Base-by-base conservation (phyloP, 2,797 vertebrate genomes). In the Urosaurus nigricauda region DNA sequence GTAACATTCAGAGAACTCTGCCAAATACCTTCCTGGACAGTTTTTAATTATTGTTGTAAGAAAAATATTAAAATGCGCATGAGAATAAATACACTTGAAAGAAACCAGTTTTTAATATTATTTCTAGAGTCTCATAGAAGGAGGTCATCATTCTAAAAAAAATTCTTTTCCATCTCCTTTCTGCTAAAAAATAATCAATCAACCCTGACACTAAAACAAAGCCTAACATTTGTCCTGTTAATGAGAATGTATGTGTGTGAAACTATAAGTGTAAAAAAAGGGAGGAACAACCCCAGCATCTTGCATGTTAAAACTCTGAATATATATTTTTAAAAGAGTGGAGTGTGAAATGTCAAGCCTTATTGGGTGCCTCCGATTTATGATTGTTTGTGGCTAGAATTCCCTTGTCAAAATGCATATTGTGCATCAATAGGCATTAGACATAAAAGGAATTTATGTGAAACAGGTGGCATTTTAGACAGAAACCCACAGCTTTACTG, bases 401-500 rank as follows among this genome's bases (percentile, higher is more conserved):
- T 88, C 79, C 21, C 26, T n/a, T 71, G 75, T 79, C 51, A 79
- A n/a, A 24, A 77, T 32, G 43, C 65, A 43, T 35, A 2, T 51
- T 79, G 75, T 78, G 58, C 60, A 17, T 65, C 58, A 85, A 40
- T 47, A 78, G 56, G 43, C 37, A 32, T 51, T 77, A 68, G 47
- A 83, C 63, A 79, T 73, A 53, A 83, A 43, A 70, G 29, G 51
- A 58, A 74, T 73, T 26, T 71, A 89, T 85, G 56, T 32, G 43
- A 56, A 85, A 81, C 77, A 75, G 79, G 78, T 87, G 78, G 86
- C n/a, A 87, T 68, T 81, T 81, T 70, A 87, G 47, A 51, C 47
- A 51, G 65, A 29, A 35, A 16, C 65, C 35, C 58, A 47, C 75
- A 51, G 26, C 8, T 13, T 40, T 32, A 37, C 65, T 63, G 32